phyloP scores from a whole-genome alignment of 35 echinoderm and acorn worm genomes.

The Diadema setosum region DNA sequence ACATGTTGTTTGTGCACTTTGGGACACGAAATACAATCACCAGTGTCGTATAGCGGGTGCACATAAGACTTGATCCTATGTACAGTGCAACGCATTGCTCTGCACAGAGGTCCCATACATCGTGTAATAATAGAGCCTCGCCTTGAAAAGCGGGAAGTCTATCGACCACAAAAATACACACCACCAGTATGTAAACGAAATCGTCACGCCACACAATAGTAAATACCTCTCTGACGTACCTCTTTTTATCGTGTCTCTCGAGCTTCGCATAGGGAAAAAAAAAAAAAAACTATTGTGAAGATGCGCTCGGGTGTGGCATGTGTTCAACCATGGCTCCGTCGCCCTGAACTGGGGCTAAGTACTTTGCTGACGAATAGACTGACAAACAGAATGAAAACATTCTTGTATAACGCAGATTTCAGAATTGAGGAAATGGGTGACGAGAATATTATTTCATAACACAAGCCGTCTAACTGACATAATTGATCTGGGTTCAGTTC shows the following conservation, averaged over 20 bases:
- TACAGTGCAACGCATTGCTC: neutral
- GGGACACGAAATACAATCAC: neutral
- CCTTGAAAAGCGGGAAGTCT: conserved; percentile 20
- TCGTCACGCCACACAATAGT: neutral
- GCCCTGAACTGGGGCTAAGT: neutral
- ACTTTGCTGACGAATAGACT: too few relatives aligned
- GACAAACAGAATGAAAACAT: too few relatives aligned
- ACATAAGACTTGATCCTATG: neutral
- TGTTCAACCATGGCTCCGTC: neutral
- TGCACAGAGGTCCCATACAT: too few relatives aligned
- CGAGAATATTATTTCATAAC: too few relatives aligned
- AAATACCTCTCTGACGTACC: neutral
- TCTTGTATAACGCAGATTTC: too few relatives aligned
- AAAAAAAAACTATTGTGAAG: neutral
- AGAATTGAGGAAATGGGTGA: too few relatives aligned
- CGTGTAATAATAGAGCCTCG: neutral
- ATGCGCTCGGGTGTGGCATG: neutral
- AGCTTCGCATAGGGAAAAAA: neutral
- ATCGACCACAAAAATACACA: neutral
- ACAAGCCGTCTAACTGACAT: too few relatives aligned
- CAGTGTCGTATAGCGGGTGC: neutral
- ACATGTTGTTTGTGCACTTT: too few relatives aligned
- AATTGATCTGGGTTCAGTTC: too few relatives aligned
- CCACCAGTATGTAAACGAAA: neutral
- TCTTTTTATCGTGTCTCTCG: neutral